A percentile compares a stretch with the other conserved stretches of the same genome.
Conservation (phyloP, 2,113 vertebrate genomes). For the Eublepharis macularius region DNA sequence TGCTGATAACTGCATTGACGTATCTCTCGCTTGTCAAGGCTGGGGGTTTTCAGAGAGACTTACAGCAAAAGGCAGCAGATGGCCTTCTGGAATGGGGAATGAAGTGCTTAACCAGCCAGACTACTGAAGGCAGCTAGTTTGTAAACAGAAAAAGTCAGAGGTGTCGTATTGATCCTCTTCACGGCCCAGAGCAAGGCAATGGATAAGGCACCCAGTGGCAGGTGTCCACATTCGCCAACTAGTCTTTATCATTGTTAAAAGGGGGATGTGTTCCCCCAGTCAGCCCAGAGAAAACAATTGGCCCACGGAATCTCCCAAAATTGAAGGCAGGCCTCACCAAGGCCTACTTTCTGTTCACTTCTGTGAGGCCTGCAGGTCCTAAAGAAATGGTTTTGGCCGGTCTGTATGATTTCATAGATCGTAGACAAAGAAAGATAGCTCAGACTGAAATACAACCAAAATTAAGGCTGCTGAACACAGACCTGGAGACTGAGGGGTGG, state of each 20-base stretch:
- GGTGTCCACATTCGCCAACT: neutral
- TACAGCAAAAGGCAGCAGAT: conserved; percentile 90
- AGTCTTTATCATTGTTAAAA: neutral
- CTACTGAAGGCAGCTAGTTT: conserved; percentile 80
- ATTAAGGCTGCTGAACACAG: no score
- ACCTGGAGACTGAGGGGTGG: no score
- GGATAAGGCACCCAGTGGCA: conserved; percentile 65
- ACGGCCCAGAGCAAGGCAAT: conserved; percentile 63
- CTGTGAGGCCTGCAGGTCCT: neutral
- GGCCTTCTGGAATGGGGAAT: conserved; percentile 83
- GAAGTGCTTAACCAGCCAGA: conserved; percentile 87
- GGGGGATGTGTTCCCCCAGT: neutral
- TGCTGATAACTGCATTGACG: conserved; percentile 94
- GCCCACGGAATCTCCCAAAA: conserved; percentile 43
- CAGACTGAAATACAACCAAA: no score
- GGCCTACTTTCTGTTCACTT: no score
- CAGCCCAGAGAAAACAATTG: neutral
- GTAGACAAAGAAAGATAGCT: neutral
- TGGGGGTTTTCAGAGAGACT: conserved; percentile 86
- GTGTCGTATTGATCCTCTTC: conserved; percentile 81
- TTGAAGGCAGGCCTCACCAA: neutral
- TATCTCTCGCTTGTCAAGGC: conserved; percentile 94
- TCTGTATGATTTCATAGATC: neutral
- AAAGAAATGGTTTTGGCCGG: conserved; percentile 33
- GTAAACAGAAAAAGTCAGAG: conserved; percentile 82